These are phyloP conservation scores for Heliocidaris tuberculata DNA, from an alignment of 35 echinoderm and acorn worm species.

Conservation along the genomic window DNA sequence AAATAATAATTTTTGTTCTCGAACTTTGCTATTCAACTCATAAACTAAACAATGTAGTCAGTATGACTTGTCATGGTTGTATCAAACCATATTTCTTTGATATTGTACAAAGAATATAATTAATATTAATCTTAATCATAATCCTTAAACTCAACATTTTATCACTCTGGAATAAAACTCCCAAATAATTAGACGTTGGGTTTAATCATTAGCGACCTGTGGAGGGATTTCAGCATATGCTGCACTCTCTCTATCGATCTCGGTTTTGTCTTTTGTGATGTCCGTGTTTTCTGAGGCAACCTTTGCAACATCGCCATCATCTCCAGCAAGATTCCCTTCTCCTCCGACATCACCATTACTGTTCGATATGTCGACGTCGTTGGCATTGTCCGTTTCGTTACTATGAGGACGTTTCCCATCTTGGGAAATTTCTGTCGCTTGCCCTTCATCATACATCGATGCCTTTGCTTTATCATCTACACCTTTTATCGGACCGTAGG, in stretches of 20 bases:
- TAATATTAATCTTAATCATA: too few species aligned
- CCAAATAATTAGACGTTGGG: too few species aligned
- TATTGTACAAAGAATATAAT: too few species aligned
- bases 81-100: too few species aligned
- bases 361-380: not conserved
- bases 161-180: too few species aligned
- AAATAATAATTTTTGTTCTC: too few species aligned
- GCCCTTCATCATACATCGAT: not conserved
- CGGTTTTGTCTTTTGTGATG: not conserved
- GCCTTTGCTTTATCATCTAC: not conserved
- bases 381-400: constrained; percentile 12
- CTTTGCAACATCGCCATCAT: not conserved
- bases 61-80: too few species aligned
- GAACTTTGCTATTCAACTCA: too few species aligned
- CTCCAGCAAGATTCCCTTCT: not conserved
- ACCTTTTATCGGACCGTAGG: not conserved
- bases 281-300: not conserved
- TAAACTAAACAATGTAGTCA: too few species aligned
- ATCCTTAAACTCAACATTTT: too few species aligned
- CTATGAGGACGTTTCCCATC: not conserved
- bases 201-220: not conserved
- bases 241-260: not conserved
- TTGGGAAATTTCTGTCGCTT: not conserved
- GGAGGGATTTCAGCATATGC: constrained; percentile 6
- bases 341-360: not conserved